Base-by-base conservation (phyloP, 2,113 vertebrate species). In the Cyanistes caeruleus region DNA sequence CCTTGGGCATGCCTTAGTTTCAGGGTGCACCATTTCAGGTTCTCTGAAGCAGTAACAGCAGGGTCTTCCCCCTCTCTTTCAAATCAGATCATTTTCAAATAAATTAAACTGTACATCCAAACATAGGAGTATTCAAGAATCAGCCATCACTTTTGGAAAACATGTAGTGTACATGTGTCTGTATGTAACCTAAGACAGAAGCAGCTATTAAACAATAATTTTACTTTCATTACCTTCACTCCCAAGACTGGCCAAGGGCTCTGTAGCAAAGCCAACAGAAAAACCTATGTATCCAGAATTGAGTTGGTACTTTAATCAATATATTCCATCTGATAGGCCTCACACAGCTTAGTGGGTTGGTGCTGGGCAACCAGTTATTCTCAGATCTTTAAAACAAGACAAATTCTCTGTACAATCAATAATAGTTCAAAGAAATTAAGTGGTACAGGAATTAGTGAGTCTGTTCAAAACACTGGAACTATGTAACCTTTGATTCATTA, bases 401-500 rank as follows among this genome's bases (percentile, higher is more conserved):
- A 81, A 87, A 84, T 48, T 83, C 25, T 73, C 64, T 75, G 49
- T 33, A 67, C 41, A 92, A 65, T 84, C 79, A 83, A 78, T 83
- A 94, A 70, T 1, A 90, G 68, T 59, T 63, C 64, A 89, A 81
- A 84, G 68, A 95, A 68, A 87, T 72, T 25, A 80, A 84, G 73
- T 53, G 41, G 43, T 53, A 64, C 56, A 89, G 55, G 83, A 95
- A 93, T 91, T 62, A 79, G 62, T 30, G 48, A 52, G 76, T 68
- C 86, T 86, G 48, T 70, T 81, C 35, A 69, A 74, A 94, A 90
- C 8, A 1, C 28, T 90, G 79, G 28, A 92, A 78, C 76, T 64
- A 95, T 89, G 77, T 79, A 95, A 96, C 77, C 94, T 90, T 81
- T 87, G 93, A 80, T 53, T 91, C 87, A 68, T 69, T 49, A 68